phyloP scores from a whole-genome alignment of 2,888 invertebrate genomes.

The Cataglyphis livida region DNA sequence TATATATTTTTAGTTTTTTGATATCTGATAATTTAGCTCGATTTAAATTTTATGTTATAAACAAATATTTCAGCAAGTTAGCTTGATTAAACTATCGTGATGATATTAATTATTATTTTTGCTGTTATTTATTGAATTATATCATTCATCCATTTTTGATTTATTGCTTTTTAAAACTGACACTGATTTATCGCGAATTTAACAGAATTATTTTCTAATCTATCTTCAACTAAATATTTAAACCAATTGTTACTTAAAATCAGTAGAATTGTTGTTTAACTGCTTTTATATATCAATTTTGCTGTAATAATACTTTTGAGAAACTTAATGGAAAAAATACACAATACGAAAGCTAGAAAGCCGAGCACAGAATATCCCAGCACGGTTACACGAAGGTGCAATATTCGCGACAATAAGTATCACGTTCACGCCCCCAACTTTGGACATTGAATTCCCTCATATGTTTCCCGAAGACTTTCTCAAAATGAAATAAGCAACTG shows the following conservation, averaged over 20 bases:
- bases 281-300: not conserved
- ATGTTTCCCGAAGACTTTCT: conserved; percentile 37
- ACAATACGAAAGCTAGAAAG: not conserved
- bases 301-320: not conserved
- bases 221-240: not conserved
- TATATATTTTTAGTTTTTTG: not conserved
- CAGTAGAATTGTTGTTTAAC: not conserved
- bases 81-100: not conserved
- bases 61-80: not conserved
- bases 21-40: not conserved
- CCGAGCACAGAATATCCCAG: conserved; percentile 4
- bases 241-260: not conserved
- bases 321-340: not conserved
- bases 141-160: not conserved
- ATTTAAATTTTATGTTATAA: not conserved
- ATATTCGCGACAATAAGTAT: conserved; percentile 48
- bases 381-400: not conserved
- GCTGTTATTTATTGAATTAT: not conserved
- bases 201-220: not conserved
- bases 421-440: conserved; percentile 50
- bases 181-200: not conserved
- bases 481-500: conserved; percentile 48
- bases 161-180: not conserved
- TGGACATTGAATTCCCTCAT: conserved; percentile 43
- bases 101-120: not conserved